Percentiles rank a stretch among this genome's conserved stretches.
These are phyloP conservation scores for Xanthia togata DNA, from an alignment of 2,888 invertebrate genomes.

Conservation along the genomic window DNA sequence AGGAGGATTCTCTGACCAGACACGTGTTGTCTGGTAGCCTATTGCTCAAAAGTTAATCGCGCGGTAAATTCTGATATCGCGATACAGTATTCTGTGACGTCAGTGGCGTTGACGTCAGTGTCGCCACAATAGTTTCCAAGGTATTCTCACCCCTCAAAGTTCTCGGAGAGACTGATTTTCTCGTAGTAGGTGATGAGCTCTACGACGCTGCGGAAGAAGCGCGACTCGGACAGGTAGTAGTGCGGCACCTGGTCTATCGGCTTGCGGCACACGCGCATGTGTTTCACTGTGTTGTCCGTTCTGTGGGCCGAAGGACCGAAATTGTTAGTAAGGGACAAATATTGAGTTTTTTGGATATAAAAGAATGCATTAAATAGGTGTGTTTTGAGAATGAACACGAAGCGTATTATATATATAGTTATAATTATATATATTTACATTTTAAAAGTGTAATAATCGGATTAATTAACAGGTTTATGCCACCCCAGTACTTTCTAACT, in stretches of 20 bases:
- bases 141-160: slow-evolving; percentile 94
- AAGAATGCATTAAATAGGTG: no score
- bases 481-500: no score
- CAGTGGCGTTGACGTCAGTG: not conserved
- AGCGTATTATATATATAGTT: no score
- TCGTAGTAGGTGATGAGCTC: slow-evolving; percentile 98
- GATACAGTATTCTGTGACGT: not conserved
- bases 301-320: slow-evolving; percentile 81
- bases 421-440: no score
- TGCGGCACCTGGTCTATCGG: slow-evolving; percentile 92
- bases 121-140: not conserved
- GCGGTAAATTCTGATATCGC: not conserved
- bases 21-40: not conserved
- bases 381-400: no score
- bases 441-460: no score
- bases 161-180: slow-evolving; percentile 96
- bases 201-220: slow-evolving; percentile 97
- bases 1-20: not conserved
- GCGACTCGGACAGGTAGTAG: slow-evolving; percentile 96
- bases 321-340: no score
- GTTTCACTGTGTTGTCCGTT: slow-evolving; percentile 97
- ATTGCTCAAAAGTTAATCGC: not conserved
- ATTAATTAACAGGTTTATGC: no score
- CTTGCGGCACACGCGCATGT: slow-evolving; percentile 96
- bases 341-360: no score